Conservation (phyloP, 2,797 vertebrate species). For the Tragelaphus oryx region DNA sequence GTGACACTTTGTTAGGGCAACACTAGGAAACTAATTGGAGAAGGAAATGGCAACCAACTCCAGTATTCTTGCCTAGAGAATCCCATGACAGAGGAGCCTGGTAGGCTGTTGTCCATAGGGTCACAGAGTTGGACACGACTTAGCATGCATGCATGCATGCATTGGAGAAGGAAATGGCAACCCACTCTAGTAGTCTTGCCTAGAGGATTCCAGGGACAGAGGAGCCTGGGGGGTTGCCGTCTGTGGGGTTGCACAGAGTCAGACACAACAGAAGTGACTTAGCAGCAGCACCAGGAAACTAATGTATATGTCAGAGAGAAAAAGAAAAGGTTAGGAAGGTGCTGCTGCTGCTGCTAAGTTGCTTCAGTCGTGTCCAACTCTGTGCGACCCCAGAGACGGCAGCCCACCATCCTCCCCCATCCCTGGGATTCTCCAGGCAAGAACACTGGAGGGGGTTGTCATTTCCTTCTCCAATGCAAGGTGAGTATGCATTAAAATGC, state of each 20-base stretch:
- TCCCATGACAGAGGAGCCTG: not conserved
- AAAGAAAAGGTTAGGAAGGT: not conserved
- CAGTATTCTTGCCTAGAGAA: not conserved
- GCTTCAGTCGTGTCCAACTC: fast-evolving
- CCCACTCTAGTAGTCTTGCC: no score
- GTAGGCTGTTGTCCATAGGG: not conserved
- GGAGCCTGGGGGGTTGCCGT: not conserved
- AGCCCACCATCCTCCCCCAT: no score
- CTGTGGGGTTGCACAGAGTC: not conserved
- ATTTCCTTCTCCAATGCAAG: no score
- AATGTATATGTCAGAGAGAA: not conserved
- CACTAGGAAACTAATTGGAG: not conserved
- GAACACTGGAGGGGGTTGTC: no score
- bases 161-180: no score
- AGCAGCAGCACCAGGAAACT: not conserved
- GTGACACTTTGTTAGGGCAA: not conserved
- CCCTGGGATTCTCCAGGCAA: no score
- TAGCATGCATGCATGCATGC: no score
- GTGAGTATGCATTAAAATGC: not conserved
- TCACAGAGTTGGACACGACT: not conserved
- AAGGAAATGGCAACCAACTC: not conserved
- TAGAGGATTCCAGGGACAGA: no score
- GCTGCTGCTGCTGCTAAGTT: no score
- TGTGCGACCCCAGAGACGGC: no score
- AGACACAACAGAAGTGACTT: not conserved